These are phyloP conservation scores for Nasonia longicornis DNA, from an alignment of 1,140 invertebrate species.

Conservation along the genomic window DNA sequence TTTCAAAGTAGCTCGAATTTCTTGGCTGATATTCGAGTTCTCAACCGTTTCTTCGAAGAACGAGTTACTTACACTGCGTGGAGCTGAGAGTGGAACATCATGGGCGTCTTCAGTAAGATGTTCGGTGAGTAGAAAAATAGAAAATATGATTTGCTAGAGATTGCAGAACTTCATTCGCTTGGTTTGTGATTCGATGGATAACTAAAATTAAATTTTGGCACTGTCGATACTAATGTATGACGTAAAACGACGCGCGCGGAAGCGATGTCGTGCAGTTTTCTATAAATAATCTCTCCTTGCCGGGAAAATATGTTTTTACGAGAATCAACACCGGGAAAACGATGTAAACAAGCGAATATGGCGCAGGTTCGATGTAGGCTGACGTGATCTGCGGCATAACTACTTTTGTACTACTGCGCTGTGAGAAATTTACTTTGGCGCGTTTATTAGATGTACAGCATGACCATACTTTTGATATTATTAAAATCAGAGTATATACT, in stretches of 20 bases:
- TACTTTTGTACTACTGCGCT: background rate
- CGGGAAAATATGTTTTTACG: background rate
- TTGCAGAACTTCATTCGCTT: background rate
- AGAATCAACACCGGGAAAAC: background rate
- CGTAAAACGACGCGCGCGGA: background rate
- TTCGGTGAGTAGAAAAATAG: conserved; percentile 38
- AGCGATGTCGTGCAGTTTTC: background rate
- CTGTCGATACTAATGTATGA: background rate
- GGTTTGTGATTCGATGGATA: background rate
- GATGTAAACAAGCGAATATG: background rate
- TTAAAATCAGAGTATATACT: too few species aligned
- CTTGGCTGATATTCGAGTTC: background rate
- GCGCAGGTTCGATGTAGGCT: too few species aligned
- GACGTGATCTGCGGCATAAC: background rate
- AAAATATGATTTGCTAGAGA: background rate
- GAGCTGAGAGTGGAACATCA: background rate
- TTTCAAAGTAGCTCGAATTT: background rate
- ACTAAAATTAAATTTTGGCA: background rate
- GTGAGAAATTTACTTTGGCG: too few species aligned
- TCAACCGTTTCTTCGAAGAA: too few species aligned
- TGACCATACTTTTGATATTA: too few species aligned
- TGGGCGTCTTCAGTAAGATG: conserved; percentile 40
- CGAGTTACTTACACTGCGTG: too few species aligned
- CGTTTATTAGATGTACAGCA: too few species aligned
- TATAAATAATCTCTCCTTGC: background rate